Evolutionary conservation across 2,113 vertebrate species (phyloP).

Genomic region (Hoplias malabaricus): DNA sequence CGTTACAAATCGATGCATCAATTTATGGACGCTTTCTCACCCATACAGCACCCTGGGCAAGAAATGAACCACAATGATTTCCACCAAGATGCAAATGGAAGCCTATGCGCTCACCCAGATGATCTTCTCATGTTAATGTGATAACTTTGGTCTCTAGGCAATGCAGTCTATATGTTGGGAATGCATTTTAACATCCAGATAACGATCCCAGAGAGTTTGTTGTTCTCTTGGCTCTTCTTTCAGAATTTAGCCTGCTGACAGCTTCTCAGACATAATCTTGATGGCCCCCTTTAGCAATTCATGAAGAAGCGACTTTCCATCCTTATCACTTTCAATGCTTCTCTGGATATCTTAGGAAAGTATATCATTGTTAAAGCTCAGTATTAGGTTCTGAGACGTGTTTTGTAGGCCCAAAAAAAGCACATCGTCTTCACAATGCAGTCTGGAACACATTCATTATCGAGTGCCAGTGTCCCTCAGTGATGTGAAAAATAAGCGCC

Average conservation of each 20-base stretch:
- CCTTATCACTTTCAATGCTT: neutral
- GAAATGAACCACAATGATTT: neutral
- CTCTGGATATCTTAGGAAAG: neutral
- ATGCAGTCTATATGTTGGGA: neutral
- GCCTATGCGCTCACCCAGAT: neutral
- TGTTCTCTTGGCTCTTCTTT: neutral
- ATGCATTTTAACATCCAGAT: neutral
- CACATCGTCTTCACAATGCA: neutral
- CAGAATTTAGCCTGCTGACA: neutral
- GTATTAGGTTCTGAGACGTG: neutral
- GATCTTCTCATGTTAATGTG: neutral
- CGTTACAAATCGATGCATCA: neutral
- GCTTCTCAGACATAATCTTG: neutral
- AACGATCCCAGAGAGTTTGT: neutral
- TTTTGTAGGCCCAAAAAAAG: neutral
- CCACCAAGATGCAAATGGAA: neutral
- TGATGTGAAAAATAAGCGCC: too few relatives aligned
- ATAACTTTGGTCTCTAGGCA: neutral
- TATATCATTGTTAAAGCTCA: neutral
- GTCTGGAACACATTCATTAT: neutral
- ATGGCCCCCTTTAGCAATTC: neutral
- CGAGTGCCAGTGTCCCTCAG: too few relatives aligned
- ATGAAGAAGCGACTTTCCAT: neutral
- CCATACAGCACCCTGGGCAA: neutral
- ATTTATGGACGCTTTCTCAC: neutral